phyloP scores from a whole-genome alignment of 2,113 vertebrate species.

The Puma concolor region DNA sequence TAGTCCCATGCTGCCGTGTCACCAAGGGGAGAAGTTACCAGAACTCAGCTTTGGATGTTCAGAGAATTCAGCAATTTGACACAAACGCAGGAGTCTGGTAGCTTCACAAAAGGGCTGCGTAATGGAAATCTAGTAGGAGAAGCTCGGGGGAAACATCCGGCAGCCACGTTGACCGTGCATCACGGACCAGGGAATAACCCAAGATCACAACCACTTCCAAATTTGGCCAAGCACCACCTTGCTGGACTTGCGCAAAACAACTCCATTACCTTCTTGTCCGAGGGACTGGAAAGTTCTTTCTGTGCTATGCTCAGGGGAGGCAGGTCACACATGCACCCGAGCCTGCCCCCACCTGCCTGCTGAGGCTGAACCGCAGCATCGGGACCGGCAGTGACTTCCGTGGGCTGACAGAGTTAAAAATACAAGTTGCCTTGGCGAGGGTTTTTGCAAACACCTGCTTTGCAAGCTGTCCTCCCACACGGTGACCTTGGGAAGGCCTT shows the following conservation, averaged over 20 bases:
- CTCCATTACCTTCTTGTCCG: neutral
- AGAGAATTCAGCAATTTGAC: neutral
- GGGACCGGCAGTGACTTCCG: neutral
- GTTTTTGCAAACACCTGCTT: constrained; percentile 24
- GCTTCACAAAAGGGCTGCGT: neutral
- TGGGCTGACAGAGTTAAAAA: constrained; percentile 32
- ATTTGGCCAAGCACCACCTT: neutral
- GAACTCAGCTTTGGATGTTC: neutral
- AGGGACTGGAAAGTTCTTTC: neutral
- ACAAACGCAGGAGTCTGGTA: neutral
- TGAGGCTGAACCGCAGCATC: accelerated
- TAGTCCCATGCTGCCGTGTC: too few species aligned
- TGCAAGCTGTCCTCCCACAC: constrained; percentile 40
- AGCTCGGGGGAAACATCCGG: neutral
- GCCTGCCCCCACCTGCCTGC: neutral
- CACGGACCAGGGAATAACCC: neutral
- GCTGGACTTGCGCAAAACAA: neutral
- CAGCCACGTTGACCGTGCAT: neutral
- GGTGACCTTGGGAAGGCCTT: constrained; percentile 26
- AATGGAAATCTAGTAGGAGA: neutral
- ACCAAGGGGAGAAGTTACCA: neutral
- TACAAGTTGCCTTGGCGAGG: constrained; percentile 22
- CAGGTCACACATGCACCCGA: neutral
- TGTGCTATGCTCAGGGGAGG: neutral
- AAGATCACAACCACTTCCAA: neutral